Conservation (phyloP, 2,113 vertebrate genomes). For the Macheiramphus alcinus region DNA sequence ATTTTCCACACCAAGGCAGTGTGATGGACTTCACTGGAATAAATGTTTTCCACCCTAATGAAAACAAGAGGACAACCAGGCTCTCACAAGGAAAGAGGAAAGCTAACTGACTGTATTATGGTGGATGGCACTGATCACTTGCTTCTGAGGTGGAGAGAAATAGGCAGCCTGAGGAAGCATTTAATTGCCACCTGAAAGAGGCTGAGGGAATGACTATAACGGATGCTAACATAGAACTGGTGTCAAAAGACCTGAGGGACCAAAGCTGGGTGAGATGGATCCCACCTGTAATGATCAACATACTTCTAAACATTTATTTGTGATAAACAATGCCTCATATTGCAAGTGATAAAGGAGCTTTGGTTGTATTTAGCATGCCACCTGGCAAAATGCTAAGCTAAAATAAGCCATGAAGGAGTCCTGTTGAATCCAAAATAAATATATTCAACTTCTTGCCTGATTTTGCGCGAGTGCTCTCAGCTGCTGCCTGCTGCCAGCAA, state of each 20-base stretch:
- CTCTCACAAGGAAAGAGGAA: not conserved
- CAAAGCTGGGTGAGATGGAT: not conserved
- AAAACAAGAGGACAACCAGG: not conserved
- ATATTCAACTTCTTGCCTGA: not conserved
- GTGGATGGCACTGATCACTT: not conserved
- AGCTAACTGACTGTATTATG: not conserved
- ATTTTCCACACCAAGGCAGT: not conserved
- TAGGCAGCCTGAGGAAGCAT: not conserved
- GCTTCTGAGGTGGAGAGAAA: not conserved
- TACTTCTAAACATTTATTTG: not conserved
- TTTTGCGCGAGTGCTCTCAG: fast-evolving
- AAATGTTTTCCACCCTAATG: not conserved
- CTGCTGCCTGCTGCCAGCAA: not conserved
- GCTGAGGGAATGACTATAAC: not conserved
- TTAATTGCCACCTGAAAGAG: not conserved
- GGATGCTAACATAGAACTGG: not conserved
- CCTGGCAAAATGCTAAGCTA: not conserved
- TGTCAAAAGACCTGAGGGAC: not conserved
- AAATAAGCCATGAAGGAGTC: fast-evolving
- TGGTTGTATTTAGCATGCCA: fast-evolving
- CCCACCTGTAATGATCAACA: not conserved
- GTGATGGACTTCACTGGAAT: not conserved
- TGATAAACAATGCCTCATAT: not conserved
- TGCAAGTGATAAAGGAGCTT: not conserved
- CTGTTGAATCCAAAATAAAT: not conserved